A percentile compares a stretch with the other conserved stretches of the same genome.
phyloP scores from a whole-genome alignment of 2,888 invertebrate genomes.

The Oscheius sp. region DNA sequence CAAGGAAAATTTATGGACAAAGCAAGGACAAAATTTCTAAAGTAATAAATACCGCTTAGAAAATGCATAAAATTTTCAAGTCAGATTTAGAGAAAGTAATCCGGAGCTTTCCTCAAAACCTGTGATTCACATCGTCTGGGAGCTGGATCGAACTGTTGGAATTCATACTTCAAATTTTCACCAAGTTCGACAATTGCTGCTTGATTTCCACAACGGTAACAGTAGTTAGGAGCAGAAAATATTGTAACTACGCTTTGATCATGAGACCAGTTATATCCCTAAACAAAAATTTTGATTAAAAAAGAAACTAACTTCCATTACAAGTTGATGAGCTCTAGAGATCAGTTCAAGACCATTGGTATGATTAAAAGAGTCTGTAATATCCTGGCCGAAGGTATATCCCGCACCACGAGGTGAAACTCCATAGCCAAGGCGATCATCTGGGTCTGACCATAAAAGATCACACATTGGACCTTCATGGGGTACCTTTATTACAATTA shows the following conservation, averaged over 20 bases:
- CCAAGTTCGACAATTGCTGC: conserved; percentile 70
- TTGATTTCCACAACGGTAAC: conserved; percentile 99
- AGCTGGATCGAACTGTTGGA: conserved; percentile 99
- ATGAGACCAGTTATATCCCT: conserved; percentile 84
- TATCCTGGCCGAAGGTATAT: conserved; percentile 99
- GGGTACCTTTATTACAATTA: too few species aligned
- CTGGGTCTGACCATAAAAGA: conserved; percentile 98
- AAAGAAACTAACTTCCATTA: conserved; percentile 92
- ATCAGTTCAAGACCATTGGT: conserved; percentile 98
- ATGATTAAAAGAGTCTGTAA: conserved; percentile 99
- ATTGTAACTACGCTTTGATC: conserved; percentile 99
- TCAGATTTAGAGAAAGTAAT: conserved; percentile 99
- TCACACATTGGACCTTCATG: conserved; percentile 95
- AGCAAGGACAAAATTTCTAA: too few species aligned
- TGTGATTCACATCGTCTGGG: conserved; percentile 99
- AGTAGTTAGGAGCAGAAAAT: conserved; percentile 99
- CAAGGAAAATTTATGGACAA: too few species aligned
- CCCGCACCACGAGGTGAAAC: conserved; percentile 96
- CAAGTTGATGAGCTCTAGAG: conserved; percentile 97
- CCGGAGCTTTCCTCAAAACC: conserved; percentile 98
- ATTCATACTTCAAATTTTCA: conserved; percentile 69
- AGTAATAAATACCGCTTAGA: too few species aligned
- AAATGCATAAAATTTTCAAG: too few species aligned
- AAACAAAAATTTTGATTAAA: conserved; percentile 36
- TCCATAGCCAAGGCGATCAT: conserved; percentile 99